phyloP scores from a whole-genome alignment of 2,113 vertebrate species.

The Conger conger region DNA sequence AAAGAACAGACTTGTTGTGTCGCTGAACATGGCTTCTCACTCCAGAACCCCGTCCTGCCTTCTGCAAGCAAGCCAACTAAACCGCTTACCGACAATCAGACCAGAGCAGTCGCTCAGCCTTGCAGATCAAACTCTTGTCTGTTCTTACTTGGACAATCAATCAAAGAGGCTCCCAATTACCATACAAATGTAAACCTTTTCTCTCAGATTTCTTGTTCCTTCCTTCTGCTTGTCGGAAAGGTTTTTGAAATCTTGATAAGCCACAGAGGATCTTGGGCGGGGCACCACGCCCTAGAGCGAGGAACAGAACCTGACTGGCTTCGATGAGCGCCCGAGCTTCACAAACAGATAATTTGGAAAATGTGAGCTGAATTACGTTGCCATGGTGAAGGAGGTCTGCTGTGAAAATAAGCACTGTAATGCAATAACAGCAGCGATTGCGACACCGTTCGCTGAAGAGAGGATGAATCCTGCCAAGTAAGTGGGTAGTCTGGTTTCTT shows the following conservation, averaged over 20 bases:
- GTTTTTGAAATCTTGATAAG: not conserved
- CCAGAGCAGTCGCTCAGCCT: slow-evolving; percentile 58
- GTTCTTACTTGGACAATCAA: slow-evolving; percentile 59
- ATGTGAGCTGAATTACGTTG: not conserved
- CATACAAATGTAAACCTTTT: not conserved
- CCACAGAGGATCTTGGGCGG: not conserved
- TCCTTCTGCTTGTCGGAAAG: not conserved
- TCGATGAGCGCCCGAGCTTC: not conserved
- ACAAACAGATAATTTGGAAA: not conserved
- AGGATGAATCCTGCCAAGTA: not conserved
- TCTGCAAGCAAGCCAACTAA: slow-evolving; percentile 60
- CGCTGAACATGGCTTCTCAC: not conserved
- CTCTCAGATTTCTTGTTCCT: not conserved
- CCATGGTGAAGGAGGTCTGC: not conserved
- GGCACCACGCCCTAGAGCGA: not conserved
- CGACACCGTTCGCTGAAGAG: not conserved
- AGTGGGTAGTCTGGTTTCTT: not conserved
- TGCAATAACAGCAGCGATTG: not conserved
- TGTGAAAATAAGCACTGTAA: not conserved
- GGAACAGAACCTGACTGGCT: not conserved
- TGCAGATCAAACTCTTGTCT: slow-evolving; percentile 49
- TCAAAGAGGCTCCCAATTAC: slow-evolving; percentile 51
- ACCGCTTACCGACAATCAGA: slow-evolving; percentile 68
- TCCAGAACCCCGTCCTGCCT: slow-evolving; percentile 45
- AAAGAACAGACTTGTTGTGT: not conserved